Evolutionary conservation across 2,797 vertebrate genomes (phyloP).

Genomic region (Sus cebifrons): DNA sequence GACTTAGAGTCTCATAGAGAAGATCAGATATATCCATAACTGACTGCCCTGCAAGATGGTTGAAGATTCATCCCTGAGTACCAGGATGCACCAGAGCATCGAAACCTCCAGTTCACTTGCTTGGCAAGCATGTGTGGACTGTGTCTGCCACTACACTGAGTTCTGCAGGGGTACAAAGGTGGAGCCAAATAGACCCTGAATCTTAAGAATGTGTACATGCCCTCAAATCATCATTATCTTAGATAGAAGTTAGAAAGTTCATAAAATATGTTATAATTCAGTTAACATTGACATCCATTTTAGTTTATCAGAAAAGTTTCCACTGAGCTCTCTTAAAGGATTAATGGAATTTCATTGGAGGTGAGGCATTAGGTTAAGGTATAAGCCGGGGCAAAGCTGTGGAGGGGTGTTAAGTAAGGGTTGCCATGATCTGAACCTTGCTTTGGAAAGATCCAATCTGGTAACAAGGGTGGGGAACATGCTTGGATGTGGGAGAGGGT

Average conservation of each 20-base stretch:
- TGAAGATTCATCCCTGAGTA: background rate
- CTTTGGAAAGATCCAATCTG: slow-evolving; percentile 32
- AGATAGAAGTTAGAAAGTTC: slow-evolving; percentile 17
- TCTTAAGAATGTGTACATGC: background rate
- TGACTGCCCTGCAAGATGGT: too few relatives aligned
- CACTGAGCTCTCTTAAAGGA: slow-evolving; percentile 25
- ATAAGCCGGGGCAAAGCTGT: background rate
- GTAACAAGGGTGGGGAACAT: background rate
- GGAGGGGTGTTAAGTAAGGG: background rate
- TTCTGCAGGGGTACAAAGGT: background rate
- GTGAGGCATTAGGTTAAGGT: background rate
- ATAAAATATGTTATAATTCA: slow-evolving; percentile 6
- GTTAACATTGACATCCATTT: background rate
- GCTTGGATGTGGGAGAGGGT: background rate
- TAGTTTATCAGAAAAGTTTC: slow-evolving; percentile 8
- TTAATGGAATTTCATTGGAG: background rate
- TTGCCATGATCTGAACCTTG: background rate
- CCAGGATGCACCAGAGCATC: background rate
- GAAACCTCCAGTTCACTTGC: background rate
- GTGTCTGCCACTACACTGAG: background rate
- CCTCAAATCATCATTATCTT: slow-evolving; percentile 46
- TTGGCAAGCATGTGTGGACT: background rate
- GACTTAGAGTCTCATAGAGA: background rate
- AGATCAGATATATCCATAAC: background rate
- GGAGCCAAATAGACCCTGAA: background rate